Evolutionary conservation across 2,888 invertebrate species (phyloP).

Genomic region (Abrostola triplasia): DNA sequence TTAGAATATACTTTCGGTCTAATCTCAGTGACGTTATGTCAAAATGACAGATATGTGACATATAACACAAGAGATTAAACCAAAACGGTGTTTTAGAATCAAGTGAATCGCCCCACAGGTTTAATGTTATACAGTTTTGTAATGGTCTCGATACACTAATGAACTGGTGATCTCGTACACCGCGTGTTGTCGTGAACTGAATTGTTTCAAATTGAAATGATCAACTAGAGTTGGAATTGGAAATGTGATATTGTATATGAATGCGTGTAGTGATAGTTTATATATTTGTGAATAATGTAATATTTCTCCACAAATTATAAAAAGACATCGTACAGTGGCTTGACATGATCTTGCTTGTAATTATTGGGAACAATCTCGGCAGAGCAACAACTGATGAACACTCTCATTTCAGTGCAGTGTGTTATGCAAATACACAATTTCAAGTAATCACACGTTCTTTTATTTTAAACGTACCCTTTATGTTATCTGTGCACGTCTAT

Average conservation of each 20-base stretch:
- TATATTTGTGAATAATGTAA: conserved; percentile 55
- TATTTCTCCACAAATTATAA: conserved; percentile 46
- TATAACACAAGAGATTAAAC: too few relatives aligned
- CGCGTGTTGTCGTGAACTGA: conserved; percentile 18
- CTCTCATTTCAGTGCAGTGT: conserved; percentile 56
- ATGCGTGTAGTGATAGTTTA: conserved; percentile 49
- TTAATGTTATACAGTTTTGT: conserved; percentile 24
- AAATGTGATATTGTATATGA: conserved; percentile 59
- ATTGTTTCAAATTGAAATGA: conserved; percentile 30
- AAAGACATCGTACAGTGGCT: conserved; percentile 39
- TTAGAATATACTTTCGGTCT: too few relatives aligned
- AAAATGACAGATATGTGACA: too few relatives aligned
- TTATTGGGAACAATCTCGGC: conserved; percentile 46
- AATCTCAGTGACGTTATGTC: too few relatives aligned
- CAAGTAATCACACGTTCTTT: conserved; percentile 38
- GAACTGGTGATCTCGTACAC: conserved; percentile 10
- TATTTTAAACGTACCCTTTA: conserved; percentile 24
- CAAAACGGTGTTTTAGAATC: too few relatives aligned
- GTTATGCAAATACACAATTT: conserved; percentile 56
- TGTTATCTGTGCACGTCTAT: not conserved
- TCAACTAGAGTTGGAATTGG: conserved; percentile 45
- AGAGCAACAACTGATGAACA: conserved; percentile 40
- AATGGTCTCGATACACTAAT: conserved; percentile 21
- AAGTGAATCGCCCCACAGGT: not conserved
- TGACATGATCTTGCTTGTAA: conserved; percentile 43